Evolutionary conservation across 2,797 vertebrate species (phyloP).

Genomic region (Catostomus latipinnis): DNA sequence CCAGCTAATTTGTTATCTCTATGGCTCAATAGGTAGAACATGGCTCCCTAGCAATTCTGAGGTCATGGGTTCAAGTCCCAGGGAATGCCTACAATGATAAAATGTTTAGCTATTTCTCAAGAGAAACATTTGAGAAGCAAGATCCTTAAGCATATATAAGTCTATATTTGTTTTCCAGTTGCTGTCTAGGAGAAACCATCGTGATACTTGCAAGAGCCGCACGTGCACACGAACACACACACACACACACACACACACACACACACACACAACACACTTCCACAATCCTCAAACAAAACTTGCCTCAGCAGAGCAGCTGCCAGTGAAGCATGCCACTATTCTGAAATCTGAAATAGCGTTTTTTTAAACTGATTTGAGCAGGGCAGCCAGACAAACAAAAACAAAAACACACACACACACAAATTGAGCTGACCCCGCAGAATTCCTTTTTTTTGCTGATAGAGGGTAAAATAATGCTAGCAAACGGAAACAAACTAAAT

Average conservation of each 20-base stretch:
- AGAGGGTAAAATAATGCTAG: conserved; percentile 45
- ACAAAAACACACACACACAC: conserved; percentile 6
- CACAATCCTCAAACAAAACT: conserved; percentile 40
- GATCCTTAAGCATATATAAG: no score
- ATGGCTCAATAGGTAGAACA: no score
- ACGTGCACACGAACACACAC: neutral
- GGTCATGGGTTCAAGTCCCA: no score
- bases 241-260: neutral
- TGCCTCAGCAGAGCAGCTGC: conserved; percentile 47
- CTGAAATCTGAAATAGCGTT: conserved; percentile 30
- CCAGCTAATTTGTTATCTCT: no score
- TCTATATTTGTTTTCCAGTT: no score
- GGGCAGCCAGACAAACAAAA: conserved; percentile 33
- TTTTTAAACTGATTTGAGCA: conserved; percentile 33
- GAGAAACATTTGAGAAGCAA: no score
- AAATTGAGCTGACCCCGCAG: conserved; percentile 43
- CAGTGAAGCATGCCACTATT: conserved; percentile 45
- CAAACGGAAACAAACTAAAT: conserved; percentile 39
- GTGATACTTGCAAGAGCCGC: neutral
- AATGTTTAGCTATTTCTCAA: no score
- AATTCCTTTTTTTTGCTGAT: conserved; percentile 46
- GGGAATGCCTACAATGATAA: no score
- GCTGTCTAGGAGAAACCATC: no score
- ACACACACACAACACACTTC: conserved; percentile 2
- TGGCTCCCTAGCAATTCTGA: no score